These are phyloP conservation scores for Chaetops frenatus DNA, from an alignment of 2,113 vertebrate species.

Conservation along the genomic window DNA sequence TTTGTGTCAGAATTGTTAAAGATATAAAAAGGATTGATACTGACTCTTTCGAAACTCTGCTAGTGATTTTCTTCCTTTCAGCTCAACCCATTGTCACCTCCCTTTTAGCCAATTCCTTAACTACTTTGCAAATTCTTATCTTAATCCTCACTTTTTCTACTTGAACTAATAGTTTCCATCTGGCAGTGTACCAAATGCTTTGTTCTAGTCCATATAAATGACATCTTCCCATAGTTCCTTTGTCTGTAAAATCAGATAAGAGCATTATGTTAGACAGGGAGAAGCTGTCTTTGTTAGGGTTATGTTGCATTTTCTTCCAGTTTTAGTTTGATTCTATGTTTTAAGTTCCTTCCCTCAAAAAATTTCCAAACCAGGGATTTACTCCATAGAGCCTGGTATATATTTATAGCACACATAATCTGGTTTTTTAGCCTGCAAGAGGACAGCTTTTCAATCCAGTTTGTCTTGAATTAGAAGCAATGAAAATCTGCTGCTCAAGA, in stretches of 20 bases:
- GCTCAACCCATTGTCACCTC: constrained; percentile 26
- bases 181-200: constrained; percentile 39
- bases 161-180: constrained; percentile 50
- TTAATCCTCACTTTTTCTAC: constrained; percentile 55
- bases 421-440: background rate
- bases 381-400: background rate
- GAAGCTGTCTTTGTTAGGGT: constrained; percentile 20
- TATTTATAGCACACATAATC: background rate
- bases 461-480: background rate
- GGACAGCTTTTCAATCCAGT: background rate
- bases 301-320: background rate
- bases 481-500: background rate
- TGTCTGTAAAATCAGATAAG: constrained; percentile 48
- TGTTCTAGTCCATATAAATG: constrained; percentile 28
- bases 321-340: background rate
- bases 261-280: background rate
- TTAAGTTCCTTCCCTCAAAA: background rate
- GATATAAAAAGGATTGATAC: background rate
- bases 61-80: constrained; percentile 4
- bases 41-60: background rate
- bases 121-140: constrained; percentile 48
- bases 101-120: constrained; percentile 20
- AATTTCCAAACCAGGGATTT: background rate
- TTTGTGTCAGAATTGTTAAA: background rate
- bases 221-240: constrained; percentile 46